Evolutionary conservation across 2,797 vertebrate genomes (phyloP).

Genomic region (Streptopelia turtur): DNA sequence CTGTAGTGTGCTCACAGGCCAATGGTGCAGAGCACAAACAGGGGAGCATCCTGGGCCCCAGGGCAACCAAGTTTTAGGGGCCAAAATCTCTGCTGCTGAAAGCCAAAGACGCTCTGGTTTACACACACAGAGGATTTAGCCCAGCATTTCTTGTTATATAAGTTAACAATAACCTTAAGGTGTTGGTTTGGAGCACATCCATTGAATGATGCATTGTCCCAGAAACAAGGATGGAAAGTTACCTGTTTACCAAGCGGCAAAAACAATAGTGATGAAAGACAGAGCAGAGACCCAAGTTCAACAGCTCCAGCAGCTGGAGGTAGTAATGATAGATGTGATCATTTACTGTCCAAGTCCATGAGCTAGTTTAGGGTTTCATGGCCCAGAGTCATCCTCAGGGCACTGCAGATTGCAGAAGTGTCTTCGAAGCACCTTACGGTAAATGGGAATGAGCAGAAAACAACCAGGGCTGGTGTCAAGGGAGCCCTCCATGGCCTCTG

Average conservation of each 20-base stretch:
- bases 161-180: neutral
- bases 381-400: neutral
- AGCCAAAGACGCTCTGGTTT: neutral
- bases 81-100: neutral
- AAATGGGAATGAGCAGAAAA: neutral
- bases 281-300: neutral
- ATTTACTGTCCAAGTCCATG: neutral
- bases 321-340: slow-evolving; percentile 12
- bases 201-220: neutral
- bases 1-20: neutral
- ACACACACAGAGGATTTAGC: neutral
- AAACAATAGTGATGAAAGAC: slow-evolving; percentile 6
- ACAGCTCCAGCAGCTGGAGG: neutral
- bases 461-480: neutral
- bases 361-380: slow-evolving; percentile 41
- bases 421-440: neutral
- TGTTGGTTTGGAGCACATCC: neutral
- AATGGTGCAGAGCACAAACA: neutral
- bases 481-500: neutral
- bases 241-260: neutral
- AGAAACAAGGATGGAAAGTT: neutral
- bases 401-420: slow-evolving; percentile 8
- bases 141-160: neutral
- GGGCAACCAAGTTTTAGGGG: neutral
- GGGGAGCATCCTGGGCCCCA: neutral